Percentiles rank a stretch among this genome's conserved stretches.
Conservation (phyloP, 2,113 vertebrate genomes). For the Ctenomys sociabilis region DNA sequence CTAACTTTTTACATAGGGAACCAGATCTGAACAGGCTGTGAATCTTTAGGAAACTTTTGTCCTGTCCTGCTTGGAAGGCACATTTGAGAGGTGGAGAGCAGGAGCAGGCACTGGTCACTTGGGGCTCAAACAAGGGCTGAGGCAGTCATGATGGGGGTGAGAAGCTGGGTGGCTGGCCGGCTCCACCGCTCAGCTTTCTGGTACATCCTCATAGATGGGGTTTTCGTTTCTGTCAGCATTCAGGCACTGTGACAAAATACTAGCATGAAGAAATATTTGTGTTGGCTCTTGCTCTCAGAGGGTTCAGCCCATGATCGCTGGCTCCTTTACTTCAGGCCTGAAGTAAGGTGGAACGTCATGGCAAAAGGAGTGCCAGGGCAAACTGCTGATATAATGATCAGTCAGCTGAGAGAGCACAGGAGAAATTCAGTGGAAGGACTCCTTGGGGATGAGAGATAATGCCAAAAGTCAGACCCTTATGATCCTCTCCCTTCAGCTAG, state of each 20-base stretch:
- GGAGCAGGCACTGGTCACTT: background rate
- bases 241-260: background rate
- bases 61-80: background rate
- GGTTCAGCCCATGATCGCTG: background rate
- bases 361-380: background rate
- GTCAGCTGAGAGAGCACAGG: background rate
- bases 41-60: conserved; percentile 12
- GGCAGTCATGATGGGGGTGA: background rate
- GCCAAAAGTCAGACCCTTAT: background rate
- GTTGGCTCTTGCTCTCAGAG: background rate
- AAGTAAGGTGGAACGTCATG: background rate
- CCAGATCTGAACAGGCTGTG: background rate
- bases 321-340: background rate
- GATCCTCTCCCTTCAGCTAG: background rate
- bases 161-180: background rate
- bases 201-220: background rate
- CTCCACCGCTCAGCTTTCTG: background rate
- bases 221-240: background rate
- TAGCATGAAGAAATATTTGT: background rate
- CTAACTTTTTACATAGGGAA: background rate
- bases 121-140: background rate
- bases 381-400: background rate
- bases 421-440: background rate
- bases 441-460: background rate
- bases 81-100: background rate